Conservation (phyloP, 2,113 vertebrate genomes). For the Gopherus evgoodei region DNA sequence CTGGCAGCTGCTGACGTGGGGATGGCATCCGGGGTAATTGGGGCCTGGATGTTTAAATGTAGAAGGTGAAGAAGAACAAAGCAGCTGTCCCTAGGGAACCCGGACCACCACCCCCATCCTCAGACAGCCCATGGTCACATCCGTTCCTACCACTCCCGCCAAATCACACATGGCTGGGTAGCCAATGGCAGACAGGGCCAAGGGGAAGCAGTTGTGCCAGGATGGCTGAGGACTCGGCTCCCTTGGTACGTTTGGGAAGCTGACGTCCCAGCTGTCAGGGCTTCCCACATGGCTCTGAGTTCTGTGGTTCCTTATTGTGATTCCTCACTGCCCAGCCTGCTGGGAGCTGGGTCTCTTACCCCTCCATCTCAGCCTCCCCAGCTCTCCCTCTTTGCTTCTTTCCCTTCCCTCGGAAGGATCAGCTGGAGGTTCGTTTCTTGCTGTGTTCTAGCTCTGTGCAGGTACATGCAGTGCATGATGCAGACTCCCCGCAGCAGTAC, state of each 20-base stretch:
- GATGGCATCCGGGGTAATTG: not conserved
- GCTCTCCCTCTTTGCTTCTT: not conserved
- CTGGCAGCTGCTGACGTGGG: not conserved
- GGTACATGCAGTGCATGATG: not conserved
- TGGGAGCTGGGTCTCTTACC: not conserved
- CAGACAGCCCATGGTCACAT: not conserved
- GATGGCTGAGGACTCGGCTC: not conserved
- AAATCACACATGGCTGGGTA: not conserved
- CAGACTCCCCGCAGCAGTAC: rapidly evolving
- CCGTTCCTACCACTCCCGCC: not conserved
- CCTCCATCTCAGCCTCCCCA: not conserved
- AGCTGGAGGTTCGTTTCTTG: rapidly evolving
- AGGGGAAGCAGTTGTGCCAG: no score
- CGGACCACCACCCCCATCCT: no score
- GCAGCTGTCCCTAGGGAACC: not conserved
- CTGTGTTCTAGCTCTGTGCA: not conserved
- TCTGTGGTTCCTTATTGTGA: not conserved
- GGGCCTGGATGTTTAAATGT: not conserved
- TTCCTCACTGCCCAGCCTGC: not conserved
- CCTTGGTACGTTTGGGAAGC: not conserved
- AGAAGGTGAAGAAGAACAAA: not conserved
- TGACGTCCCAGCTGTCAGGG: no score
- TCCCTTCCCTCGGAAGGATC: not conserved
- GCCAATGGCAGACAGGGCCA: not conserved
- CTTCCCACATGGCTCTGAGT: not conserved